Percentiles rank a stretch among this genome's conserved stretches.
These are phyloP conservation scores for Panagrolaimus sp. DNA, from an alignment of 1,140 invertebrate genomes.

Conservation along the genomic window DNA sequence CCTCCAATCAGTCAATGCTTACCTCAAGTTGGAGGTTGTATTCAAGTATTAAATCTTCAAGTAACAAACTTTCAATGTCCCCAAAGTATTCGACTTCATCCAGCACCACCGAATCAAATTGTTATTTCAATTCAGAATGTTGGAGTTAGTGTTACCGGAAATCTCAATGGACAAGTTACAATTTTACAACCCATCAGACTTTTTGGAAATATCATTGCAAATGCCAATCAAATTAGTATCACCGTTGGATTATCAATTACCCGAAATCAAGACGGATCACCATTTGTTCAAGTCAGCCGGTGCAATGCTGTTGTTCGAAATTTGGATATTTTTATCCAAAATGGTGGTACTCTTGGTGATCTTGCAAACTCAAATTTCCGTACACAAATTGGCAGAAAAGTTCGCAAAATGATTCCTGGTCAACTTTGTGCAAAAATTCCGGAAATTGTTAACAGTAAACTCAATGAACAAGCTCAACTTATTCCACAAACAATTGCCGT, in stretches of 20 bases:
- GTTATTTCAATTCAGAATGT: constrained; percentile 55
- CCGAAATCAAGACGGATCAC: constrained; percentile 36
- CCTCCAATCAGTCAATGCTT: constrained; percentile 55
- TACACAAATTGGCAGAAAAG: constrained; percentile 43
- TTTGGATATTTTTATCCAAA: constrained; percentile 57
- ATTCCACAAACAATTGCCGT: constrained; percentile 53
- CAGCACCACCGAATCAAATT: constrained; percentile 54
- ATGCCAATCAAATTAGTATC: constrained; percentile 49
- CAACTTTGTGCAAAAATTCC: constrained; percentile 50
- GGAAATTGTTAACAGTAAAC: constrained; percentile 46
- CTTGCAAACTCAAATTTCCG: constrained; percentile 56
- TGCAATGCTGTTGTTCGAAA: constrained; percentile 50
- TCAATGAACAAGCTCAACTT: constrained; percentile 47
- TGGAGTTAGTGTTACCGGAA: constrained; percentile 59
- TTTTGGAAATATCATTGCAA: constrained; percentile 56
- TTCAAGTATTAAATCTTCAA: constrained; percentile 58
- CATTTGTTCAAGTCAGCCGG: constrained; percentile 40
- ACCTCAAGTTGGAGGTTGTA: constrained; percentile 52
- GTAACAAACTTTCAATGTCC: constrained; percentile 55
- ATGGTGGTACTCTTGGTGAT: constrained; percentile 57
- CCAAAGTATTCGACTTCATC: constrained; percentile 52
- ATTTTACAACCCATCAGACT: constrained; percentile 53
- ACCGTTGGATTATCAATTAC: constrained; percentile 51
- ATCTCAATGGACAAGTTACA: constrained; percentile 54
- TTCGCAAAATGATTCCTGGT: constrained; percentile 49